Base-by-base conservation (phyloP, 2,113 vertebrate genomes). In the Paracanthobrama guichenoti region DNA sequence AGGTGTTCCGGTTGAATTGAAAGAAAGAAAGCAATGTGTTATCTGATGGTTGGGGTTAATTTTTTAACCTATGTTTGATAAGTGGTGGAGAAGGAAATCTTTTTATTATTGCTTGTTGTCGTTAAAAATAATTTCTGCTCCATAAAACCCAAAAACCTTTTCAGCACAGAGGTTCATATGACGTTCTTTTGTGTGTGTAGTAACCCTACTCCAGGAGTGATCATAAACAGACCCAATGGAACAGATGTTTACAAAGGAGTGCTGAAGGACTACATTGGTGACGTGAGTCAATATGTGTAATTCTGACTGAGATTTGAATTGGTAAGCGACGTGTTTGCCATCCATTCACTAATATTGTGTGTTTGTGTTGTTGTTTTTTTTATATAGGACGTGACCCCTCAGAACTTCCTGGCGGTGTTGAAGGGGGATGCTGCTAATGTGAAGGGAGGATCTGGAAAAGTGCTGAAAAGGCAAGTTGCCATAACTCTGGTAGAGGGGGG, bases 191-290 rank as follows among this genome's bases (percentile, higher is more conserved):
- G 16, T 88, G 86, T 14, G 1, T 86, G 48, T 92, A 99, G 98
- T 0, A 99, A 99, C 90, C 98, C 97, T 10, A 99, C 97, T 3
- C 95, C 95, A 10, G 97, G 97, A 4, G 85, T 96, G 20, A 9
- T 99, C 86, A 98, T 99, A 92, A 99, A 99, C 85, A 93, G 96
- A 82, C 98, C 97, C 7, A 97, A 97, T 0, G 98, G 98, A 50
- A 90, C 95, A 0, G 97, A 99, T 13, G 97, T 99, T n/a, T 99
- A 99, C 75, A 88, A 93, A 28, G 97, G 97, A 3, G 96, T 97
- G 18, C 93, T 84, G 20, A 99, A 97, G 91, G 98, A 99, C 87
- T 99, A 99, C 86, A 95, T 89, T 0, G 93, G 94, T 1, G 93
- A 96, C 14, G 98, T 99, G 86, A 93, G 94, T 91, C 46, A 26